Conservation (phyloP, 2,888 invertebrate genomes). For the Eueremaeus valkanovi region DNA sequence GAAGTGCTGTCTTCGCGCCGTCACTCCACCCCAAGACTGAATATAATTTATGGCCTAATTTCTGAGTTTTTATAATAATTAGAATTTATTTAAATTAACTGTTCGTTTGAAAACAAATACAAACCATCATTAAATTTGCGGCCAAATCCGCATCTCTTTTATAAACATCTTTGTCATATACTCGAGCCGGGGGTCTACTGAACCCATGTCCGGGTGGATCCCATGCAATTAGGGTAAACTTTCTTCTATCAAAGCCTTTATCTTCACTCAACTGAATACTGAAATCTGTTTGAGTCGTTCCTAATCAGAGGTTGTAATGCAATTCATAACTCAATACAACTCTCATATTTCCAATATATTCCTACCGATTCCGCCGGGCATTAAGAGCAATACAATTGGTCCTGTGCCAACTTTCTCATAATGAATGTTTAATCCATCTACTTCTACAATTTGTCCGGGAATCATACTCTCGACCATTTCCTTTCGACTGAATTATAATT, state of each 20-base stretch:
- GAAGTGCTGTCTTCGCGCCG: constrained; percentile 52
- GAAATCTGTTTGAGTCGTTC: constrained; percentile 51
- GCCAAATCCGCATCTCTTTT: constrained; percentile 70
- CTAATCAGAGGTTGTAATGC: constrained; percentile 45
- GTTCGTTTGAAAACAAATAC: not conserved
- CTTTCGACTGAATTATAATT: no score
- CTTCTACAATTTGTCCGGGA: constrained; percentile 53
- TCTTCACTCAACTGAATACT: constrained; percentile 49
- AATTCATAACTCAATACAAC: not conserved
- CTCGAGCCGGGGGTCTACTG: constrained; percentile 70
- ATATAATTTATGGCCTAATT: constrained; percentile 40
- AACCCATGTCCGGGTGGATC: constrained; percentile 83
- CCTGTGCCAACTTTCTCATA: constrained; percentile 63
- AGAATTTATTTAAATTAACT: not conserved
- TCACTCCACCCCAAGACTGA: constrained; percentile 54
- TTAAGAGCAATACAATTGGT: constrained; percentile 62
- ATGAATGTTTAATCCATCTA: constrained; percentile 62
- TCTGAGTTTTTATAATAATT: constrained; percentile 2
- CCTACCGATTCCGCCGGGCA: constrained; percentile 64
- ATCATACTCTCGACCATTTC: no score
- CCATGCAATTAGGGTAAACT: constrained; percentile 52
- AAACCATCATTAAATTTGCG: constrained; percentile 66
- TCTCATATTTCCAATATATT: no score
- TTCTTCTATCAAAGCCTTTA: constrained; percentile 49
- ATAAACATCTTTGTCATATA: constrained; percentile 67